Conservation (phyloP, 1,140 invertebrate genomes). For the Bombus pascuorum region DNA sequence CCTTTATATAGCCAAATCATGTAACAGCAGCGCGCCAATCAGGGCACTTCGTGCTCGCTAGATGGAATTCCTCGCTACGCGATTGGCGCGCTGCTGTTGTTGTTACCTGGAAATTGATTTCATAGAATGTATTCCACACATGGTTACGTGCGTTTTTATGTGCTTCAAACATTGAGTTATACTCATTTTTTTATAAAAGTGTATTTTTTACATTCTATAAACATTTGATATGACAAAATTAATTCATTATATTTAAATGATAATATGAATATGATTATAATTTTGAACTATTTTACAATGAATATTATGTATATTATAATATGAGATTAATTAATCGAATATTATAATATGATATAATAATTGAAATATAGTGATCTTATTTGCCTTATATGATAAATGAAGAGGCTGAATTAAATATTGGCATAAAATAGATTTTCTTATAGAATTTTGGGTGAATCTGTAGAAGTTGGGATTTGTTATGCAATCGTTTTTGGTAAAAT, state of each 20-base stretch:
- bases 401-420: not conserved
- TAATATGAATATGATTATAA: not conserved
- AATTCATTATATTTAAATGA: not conserved
- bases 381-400: not conserved
- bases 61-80: not conserved
- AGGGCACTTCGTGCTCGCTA: no score
- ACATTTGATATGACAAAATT: no score
- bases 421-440: not conserved
- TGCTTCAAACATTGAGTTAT: not conserved
- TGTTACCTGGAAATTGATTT: constrained; percentile 16
- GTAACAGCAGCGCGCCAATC: not conserved
- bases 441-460: not conserved
- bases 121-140: not conserved
- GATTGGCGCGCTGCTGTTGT: not conserved
- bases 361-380: no score
- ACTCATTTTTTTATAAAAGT: not conserved
- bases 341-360: no score
- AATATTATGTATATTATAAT: no score
- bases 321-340: no score
- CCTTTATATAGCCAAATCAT: not conserved
- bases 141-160: not conserved
- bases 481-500: not conserved
- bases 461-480: not conserved
- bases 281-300: no score
- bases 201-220: no score